Evolutionary conservation across 2,113 vertebrate species (phyloP), one percentile per base, ranked within the genome.

Genomic region (Cyprinodon variegatus): DNA sequence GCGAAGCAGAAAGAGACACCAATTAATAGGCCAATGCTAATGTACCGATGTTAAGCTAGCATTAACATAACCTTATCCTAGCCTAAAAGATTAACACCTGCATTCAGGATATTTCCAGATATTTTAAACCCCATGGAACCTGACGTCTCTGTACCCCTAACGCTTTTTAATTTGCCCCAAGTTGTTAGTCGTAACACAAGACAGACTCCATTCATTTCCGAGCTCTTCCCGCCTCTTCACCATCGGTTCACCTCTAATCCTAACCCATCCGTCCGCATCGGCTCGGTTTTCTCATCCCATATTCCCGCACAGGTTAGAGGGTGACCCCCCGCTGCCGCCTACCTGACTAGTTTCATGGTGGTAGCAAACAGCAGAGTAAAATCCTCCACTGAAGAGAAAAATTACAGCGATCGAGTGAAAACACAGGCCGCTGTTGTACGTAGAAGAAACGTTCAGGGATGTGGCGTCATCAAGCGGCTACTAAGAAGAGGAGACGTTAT

Each of bases 301-400:
- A 9, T 43, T 39, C 4, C 14, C 11, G 2, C 8, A 0, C 0
- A 0, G 0, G 1, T 50, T 39, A 71, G 8, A 60, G 0, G 0
- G 0, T 0, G 0, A 22, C 0, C 36, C 37, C 36, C 14, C 1
- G 11, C 1, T 3, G 4, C n/a, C 15, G 38, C 83, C 78, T 70
- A 95, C 95, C 94, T 87, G 43, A 95, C 94, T 64, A 95, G 93
- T 94, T 95, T 95, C 94, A 95, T 95, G 84, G 48, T 94, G 84
- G 89, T 77, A 87, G 89, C 37, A 71, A 82, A 90, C 29, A 81
- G 65, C n/a, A 67, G 71, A 41, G 36, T 81, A 8, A 87, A 90
- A 91, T 88, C 88, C 91, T 91, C 82, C 84, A 92, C 89, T 78
- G 38, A 77, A 82, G 65, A 68, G 3, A 90, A 94, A 93, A 93